These are phyloP conservation scores for Temnothorax ravouxi DNA, from an alignment of 2,888 invertebrate genomes.

Conservation along the genomic window DNA sequence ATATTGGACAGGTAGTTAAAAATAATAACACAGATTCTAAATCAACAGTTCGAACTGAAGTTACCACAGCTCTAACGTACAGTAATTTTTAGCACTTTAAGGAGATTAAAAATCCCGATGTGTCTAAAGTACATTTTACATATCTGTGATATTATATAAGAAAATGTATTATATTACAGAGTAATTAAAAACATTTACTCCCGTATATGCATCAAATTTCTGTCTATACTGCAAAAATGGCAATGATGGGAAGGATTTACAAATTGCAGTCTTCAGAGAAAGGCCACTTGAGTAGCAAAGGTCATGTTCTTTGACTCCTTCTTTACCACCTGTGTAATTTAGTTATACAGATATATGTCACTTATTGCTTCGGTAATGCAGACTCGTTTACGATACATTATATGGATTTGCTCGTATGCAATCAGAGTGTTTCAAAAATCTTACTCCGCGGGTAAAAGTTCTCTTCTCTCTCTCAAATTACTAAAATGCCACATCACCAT, in stretches of 20 bases:
- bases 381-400: conserved; percentile 15
- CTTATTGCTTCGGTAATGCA: conserved; percentile 40
- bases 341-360: conserved; percentile 60
- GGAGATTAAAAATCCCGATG: conserved; percentile 55
- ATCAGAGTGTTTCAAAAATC: conserved; percentile 36
- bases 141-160: conserved; percentile 58
- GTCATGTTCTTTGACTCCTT: conserved; percentile 64
- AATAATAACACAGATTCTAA: conserved; percentile 70
- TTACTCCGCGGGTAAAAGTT: conserved; percentile 63
- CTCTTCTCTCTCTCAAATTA: conserved; percentile 63
- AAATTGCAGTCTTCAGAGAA: conserved; percentile 84
- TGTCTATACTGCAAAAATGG: conserved; percentile 66
- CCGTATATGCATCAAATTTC: conserved; percentile 56
- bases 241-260: conserved; percentile 77
- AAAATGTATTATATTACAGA: conserved; percentile 59
- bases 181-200: conserved; percentile 60
- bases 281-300: conserved; percentile 82
- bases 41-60: conserved; percentile 63
- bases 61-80: conserved; percentile 49
- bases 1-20: conserved; percentile 68
- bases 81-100: conserved; percentile 55
- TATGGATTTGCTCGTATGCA: conserved; percentile 53
- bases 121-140: conserved; percentile 49
- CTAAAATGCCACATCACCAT: conserved; percentile 76
- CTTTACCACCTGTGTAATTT: conserved; percentile 66